Evolutionary conservation across 2,797 vertebrate species (phyloP), one percentile per base, ranked within the genome.

Genomic region (Lycodopsis pacificus): DNA sequence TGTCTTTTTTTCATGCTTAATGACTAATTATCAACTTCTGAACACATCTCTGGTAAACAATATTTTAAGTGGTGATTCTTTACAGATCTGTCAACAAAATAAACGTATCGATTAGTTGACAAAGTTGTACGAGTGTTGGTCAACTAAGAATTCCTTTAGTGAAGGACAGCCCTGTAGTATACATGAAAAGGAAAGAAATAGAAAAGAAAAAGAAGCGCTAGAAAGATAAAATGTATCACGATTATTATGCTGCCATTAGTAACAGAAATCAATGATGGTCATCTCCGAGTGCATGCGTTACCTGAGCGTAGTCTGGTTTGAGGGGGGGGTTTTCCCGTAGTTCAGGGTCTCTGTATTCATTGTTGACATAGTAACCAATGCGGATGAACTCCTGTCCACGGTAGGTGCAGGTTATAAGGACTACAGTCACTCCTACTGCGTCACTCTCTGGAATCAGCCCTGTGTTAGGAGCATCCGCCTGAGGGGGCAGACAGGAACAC

Each of bases 281-380:
- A 71, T 48, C 5, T 48, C 3, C 4, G 12, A 36, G 27, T 76
- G 13, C 49, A 17, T 10, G 8, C 19, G n/a, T 42, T 93, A 97
- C 96, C 96, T 97, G 95, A 53, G 94, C 76, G 81, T 97, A 97
- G 90, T 96, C 94, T 44, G 96, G 95, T 82, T 96, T 96, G 20
- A 93, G 76, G 8, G 96, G 96, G 0, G 96, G 96, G 88, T 96
- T 96, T 86, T 97, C 96, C n/a, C 95, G 92, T 46, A 96, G 93
- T 70, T 97, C 96, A 0, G 95, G 95, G 30, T 95, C 95, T 3
- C 94, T 95, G 85, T 97, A 97, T 84, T 97, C 97, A 38, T 97
- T 97, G 91, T 97, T 97, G 76, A 97, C 96, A 5, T 97, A 97
- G 88, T 97, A 97, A 27, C 97, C 97, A 1, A 97, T 96, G 14